Evolutionary conservation across 2,888 invertebrate genomes (phyloP), one percentile per base, ranked within the genome.

Genomic region (Trypoxylon attenuatum): DNA sequence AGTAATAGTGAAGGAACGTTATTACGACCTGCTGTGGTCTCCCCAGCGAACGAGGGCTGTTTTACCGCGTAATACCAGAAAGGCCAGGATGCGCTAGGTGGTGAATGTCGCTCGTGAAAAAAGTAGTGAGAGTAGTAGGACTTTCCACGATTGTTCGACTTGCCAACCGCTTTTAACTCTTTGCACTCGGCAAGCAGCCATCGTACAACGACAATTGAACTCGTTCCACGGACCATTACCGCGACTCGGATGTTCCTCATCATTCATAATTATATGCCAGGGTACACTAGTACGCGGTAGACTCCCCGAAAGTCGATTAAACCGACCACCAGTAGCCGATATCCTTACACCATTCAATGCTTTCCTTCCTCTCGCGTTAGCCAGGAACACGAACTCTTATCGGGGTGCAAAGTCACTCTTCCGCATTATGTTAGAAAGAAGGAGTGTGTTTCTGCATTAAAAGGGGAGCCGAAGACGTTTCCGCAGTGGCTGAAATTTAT

Each of bases 1-100:
- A 78, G 77, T 76, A 78, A 78, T 78, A 78, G 76, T 73, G 73
- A 61, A 77, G 73, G 76, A 78, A 79, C 73, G 78, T 77, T 73
- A 80, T 80, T 80, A 78, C 75, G 67, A 70, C 60, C 68, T 63
- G 71, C 74, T 71, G 78, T 65, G 69, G 68, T 52, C 68, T 71
- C 77, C 72, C 57, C 63, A 69, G 43, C 71, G 72, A 72, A 69
- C 69, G 71, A 74, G 62, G 69, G 63, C 66, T 71, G 73, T 76
- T 76, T 79, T 75, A 74, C 67, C 49, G 68, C 64, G 71, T 77
- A 79, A 79, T 79, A 76, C 75, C 58, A 67, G 64, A 62, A 69
- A 60, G 60, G 33, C 55, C 58, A 55, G 70, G 65, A 61, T 56
- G 46, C 43, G 45, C 45, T 57, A 42, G 62, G 60, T 70, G 69